A percentile compares a stretch with the other conserved stretches of the same genome.
Conservation (phyloP, 2,888 invertebrate species). For the Meteorus cinctellus region DNA sequence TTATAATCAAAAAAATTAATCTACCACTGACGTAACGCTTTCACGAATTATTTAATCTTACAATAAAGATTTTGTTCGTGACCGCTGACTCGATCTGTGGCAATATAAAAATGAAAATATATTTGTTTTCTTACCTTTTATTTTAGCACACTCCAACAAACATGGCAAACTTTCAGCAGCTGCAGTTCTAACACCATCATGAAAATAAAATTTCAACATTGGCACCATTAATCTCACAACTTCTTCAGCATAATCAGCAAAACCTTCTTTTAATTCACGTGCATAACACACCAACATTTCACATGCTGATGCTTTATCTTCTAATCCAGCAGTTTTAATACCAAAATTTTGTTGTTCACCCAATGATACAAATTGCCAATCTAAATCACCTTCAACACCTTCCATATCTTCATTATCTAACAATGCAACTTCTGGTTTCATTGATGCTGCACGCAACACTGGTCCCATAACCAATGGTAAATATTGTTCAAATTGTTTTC, state of each 20-base stretch:
- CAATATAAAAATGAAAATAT: constrained; percentile 9
- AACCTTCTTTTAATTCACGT: constrained; percentile 91
- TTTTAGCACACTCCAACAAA: constrained; percentile 89
- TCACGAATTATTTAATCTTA: constrained; percentile 29
- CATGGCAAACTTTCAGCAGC: constrained; percentile 94
- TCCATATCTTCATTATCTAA: constrained; percentile 90
- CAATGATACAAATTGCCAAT: constrained; percentile 95
- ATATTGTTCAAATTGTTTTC: constrained; percentile 91
- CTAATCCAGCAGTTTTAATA: constrained; percentile 92
- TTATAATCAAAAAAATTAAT: constrained; percentile 40
- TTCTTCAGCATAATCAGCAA: constrained; percentile 81
- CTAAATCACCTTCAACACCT: constrained; percentile 88
- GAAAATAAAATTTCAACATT: constrained; percentile 94
- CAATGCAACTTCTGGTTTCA: constrained; percentile 94
- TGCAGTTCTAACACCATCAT: constrained; percentile 93
- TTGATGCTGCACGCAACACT: constrained; percentile 91
- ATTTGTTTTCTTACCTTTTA: constrained; percentile 77
- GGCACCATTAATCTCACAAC: constrained; percentile 90
- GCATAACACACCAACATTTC: constrained; percentile 98
- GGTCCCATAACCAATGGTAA: constrained; percentile 96
- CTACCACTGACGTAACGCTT: constrained; percentile 57
- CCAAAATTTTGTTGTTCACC: constrained; percentile 97
- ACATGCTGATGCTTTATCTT: constrained; percentile 97
- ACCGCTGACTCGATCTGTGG: constrained; percentile 46
- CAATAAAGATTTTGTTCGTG: too few relatives aligned